Evolutionary conservation across 1,140 invertebrate species (phyloP).

Genomic region (Stratiolaelaps scimitus): DNA sequence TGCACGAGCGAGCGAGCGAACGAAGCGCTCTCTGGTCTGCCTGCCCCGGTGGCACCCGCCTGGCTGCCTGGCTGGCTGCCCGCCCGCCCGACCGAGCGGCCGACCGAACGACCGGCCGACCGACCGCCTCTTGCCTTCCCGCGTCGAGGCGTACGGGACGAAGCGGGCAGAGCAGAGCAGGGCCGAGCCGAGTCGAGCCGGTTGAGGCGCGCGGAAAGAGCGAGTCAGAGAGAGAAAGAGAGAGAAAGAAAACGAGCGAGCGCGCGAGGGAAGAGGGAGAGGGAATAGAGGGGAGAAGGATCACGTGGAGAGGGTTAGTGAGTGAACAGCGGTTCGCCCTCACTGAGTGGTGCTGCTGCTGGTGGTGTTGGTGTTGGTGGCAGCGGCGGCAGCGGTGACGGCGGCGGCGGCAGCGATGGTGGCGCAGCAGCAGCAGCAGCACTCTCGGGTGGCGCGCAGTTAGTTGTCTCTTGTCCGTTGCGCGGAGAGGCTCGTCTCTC

Average conservation of each 20-base stretch:
- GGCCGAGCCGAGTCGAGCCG: not conserved
- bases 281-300: no score
- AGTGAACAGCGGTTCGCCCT: no score
- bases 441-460: slow-evolving; percentile 6
- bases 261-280: no score
- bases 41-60: not conserved
- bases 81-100: not conserved
- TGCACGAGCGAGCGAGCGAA: no score
- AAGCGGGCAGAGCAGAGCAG: no score
- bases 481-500: slow-evolving; percentile 25
- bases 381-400: no score
- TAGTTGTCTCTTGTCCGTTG: slow-evolving; percentile 19
- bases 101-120: not conserved
- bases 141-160: no score
- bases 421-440: not conserved
- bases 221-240: not conserved
- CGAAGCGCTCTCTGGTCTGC: no score
- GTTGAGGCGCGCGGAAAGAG: not conserved
- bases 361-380: no score
- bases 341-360: no score
- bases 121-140: no score
- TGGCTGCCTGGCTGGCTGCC: not conserved
- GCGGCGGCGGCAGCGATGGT: slow-evolving; percentile 3
- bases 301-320: no score
- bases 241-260: slow-evolving; percentile 9